phyloP scores from a whole-genome alignment of 2,888 invertebrate species.

The Alitta virens region DNA sequence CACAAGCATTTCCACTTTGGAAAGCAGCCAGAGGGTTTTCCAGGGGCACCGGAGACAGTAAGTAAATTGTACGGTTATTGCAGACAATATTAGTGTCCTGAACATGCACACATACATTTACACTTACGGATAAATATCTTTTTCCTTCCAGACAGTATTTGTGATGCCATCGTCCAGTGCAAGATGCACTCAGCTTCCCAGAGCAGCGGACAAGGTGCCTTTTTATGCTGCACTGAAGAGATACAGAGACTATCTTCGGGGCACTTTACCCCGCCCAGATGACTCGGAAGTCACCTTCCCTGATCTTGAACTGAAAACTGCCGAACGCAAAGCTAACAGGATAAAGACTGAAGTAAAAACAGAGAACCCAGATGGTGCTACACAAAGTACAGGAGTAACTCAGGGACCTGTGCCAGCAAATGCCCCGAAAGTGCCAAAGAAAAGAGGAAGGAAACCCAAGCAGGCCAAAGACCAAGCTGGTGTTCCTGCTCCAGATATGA shows the following conservation, averaged over 20 bases:
- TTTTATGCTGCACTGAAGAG: constrained; percentile 94
- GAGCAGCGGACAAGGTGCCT: constrained; percentile 96
- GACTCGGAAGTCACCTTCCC: constrained; percentile 55
- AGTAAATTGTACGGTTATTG: constrained; percentile 57
- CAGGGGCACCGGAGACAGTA: constrained; percentile 92
- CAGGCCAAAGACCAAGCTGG: not conserved
- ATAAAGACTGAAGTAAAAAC: not conserved
- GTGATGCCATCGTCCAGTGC: constrained; percentile 99
- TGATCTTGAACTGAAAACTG: constrained; percentile 32
- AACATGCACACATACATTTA: too few species aligned
- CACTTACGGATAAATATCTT: too few species aligned
- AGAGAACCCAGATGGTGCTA: not conserved
- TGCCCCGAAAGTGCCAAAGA: too few species aligned
- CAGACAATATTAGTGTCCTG: constrained; percentile 98
- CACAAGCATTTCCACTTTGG: constrained; percentile 97
- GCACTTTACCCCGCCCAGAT: constrained; percentile 60
- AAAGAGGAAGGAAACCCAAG: too few species aligned
- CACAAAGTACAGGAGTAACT: not conserved
- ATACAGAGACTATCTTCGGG: constrained; percentile 90
- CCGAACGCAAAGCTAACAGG: not conserved
- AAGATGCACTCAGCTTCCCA: constrained; percentile 93
- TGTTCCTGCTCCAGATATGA: not conserved
- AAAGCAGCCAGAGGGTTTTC: constrained; percentile 87
- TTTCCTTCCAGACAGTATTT: constrained; percentile 81
- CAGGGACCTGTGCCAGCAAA: not conserved